Percentiles rank a stretch among this genome's conserved stretches.
phyloP scores from a whole-genome alignment of 2,797 vertebrate species.

The Cephalopachus bancanus region DNA sequence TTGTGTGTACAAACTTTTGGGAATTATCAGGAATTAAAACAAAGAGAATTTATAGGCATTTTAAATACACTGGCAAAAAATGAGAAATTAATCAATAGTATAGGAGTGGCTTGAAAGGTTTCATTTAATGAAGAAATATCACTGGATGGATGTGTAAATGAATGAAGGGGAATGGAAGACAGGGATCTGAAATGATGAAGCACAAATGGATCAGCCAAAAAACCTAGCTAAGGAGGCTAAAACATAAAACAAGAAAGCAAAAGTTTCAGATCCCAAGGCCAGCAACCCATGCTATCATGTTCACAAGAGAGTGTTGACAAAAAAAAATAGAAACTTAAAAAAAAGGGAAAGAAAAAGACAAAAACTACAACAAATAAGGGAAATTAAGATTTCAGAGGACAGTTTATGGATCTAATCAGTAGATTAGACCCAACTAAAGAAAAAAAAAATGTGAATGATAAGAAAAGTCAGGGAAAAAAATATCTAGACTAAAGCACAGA shows the following conservation, averaged over 20 bases:
- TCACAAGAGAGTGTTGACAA: background rate
- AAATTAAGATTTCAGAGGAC: background rate
- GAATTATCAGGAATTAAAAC: constrained; percentile 5
- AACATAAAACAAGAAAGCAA: background rate
- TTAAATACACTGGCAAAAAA: background rate
- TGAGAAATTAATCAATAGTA: background rate
- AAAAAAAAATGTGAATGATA: background rate
- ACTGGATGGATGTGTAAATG: background rate
- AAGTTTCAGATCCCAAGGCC: background rate
- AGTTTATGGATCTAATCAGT: background rate
- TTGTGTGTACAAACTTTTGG: background rate
- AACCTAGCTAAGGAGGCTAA: background rate
- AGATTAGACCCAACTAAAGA: background rate
- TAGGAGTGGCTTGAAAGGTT: background rate
- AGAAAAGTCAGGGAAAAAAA: background rate
- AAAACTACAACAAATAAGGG: background rate
- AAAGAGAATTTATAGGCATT: background rate
- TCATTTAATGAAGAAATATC: background rate
- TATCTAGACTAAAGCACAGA: background rate
- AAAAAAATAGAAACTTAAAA: constrained; percentile 7
- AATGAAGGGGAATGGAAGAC: background rate
- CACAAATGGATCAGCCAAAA: background rate
- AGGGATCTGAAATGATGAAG: background rate
- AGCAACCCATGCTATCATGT: background rate
- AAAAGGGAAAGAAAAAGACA: background rate